Evolutionary conservation across 1,140 invertebrate genomes (phyloP), one percentile per base, ranked within the genome.

Genomic region (Drosophila punjabiensis): DNA sequence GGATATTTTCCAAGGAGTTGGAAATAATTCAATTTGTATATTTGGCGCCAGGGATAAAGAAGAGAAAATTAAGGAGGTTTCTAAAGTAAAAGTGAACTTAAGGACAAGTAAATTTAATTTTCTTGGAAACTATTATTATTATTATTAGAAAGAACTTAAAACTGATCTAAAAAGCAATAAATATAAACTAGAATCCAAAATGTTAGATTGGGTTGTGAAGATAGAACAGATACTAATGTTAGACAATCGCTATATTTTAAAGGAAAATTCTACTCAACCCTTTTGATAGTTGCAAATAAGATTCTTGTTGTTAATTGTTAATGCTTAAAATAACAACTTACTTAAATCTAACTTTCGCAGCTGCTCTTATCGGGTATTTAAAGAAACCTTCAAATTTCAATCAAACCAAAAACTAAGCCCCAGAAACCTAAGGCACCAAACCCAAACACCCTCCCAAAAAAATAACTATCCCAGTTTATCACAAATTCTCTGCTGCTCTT

Each of bases 391-490:
- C 24, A 3, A 9, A 28, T 37, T 18, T 37, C 20, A 53, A 3
- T 24, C 24, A 24, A 39, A 10, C 2, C 13, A 9, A 43, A 41
- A 18, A 14, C 5, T 6, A 30, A 56, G 1, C 14, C 35, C 35
- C n/a, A 59, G 35, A 33, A 62, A 62, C 30, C 43, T 28, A 14
- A 62, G 39, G 13, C 18, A 4, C 16, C 16, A 13, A 62, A 28
- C 62, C 32, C 14, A 39, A 37, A 18, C 41, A 67, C 24, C 16
- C 32, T 67, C 32, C 41, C 41, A 47, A 68, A 37, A 68, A 37
- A 39, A 48, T 37, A 48, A 68, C 48, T 39, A 67, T 68, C 63
- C 63, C 63, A 69, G 63, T 69, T 70, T 68, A 69, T 69, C 20
- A 5, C 18, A 67, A n/a, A 50, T 67, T 68, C 28, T 69, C 35